Percentiles rank a stretch among this genome's conserved stretches.
Conservation (phyloP, 2,797 vertebrate species). For the Sebastes kiyomatsui region DNA sequence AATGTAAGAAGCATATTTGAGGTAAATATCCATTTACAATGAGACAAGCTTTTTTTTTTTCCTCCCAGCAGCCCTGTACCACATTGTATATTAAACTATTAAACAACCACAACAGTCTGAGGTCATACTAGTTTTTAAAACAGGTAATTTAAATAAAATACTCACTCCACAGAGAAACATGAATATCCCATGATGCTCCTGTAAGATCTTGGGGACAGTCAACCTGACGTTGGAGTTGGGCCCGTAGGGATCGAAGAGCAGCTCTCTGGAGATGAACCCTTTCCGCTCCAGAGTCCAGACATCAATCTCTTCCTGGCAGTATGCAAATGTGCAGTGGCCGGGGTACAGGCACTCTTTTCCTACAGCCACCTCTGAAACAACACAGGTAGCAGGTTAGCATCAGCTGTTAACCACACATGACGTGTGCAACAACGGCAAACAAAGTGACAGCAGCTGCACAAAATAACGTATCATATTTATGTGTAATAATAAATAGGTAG, state of each 20-base stretch:
- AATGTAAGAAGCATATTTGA: neutral
- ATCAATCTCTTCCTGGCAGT: constrained; percentile 98
- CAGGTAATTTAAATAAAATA: neutral
- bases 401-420: neutral
- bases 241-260: constrained; percentile 89
- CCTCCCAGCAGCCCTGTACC: neutral
- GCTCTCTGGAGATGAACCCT: constrained; percentile 93
- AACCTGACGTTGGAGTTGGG: constrained; percentile 85
- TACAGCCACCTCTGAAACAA: constrained; percentile 89
- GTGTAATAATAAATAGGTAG: neutral
- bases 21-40: neutral
- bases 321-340: constrained; percentile 96
- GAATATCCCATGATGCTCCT: constrained; percentile 95
- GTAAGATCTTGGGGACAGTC: constrained; percentile 90
- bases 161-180: constrained; percentile 97
- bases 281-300: constrained; percentile 97
- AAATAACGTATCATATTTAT: neutral
- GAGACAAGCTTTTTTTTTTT: no score
- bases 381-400: constrained; percentile 9
- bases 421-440: neutral
- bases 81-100: neutral
- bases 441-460: neutral
- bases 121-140: neutral
- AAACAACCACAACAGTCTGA: neutral
- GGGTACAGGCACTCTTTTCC: constrained; percentile 94